Conservation (phyloP, 2,797 vertebrate genomes). For the Mustela erminea region DNA sequence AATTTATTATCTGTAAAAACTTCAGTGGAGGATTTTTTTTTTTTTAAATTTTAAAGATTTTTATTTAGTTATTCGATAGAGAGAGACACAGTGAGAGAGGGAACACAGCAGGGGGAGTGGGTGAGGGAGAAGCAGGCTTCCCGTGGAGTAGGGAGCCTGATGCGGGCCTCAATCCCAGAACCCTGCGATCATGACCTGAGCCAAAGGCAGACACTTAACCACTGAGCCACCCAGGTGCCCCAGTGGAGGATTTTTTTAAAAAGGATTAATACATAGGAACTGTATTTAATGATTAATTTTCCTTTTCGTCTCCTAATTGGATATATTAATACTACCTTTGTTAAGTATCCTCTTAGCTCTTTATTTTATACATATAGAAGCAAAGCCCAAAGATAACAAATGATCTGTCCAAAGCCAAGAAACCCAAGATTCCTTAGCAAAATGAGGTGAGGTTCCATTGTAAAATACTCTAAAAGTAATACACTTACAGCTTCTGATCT, state of each 20-base stretch:
- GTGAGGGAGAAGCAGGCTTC: too few species aligned
- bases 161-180: too few species aligned
- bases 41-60: too few species aligned
- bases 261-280: neutral
- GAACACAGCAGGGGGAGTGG: too few species aligned
- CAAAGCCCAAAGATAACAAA: neutral
- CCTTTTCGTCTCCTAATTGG: neutral
- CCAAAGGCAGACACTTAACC: too few species aligned
- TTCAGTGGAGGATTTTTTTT: neutral
- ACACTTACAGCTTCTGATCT: too few species aligned
- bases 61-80: too few species aligned
- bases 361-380: constrained; percentile 8
- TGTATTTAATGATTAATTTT: constrained; percentile 9
- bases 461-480: constrained; percentile 38
- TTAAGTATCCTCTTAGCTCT: neutral
- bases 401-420: neutral
- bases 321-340: neutral
- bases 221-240: too few species aligned
- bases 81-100: too few species aligned
- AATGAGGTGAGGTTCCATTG: neutral
- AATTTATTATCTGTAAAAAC: too few species aligned
- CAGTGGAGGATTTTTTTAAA: neutral
- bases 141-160: too few species aligned
- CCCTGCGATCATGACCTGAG: too few species aligned
- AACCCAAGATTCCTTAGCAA: neutral